Base-by-base conservation (phyloP, 2,113 vertebrate genomes). In the Vulpes vulpes region DNA sequence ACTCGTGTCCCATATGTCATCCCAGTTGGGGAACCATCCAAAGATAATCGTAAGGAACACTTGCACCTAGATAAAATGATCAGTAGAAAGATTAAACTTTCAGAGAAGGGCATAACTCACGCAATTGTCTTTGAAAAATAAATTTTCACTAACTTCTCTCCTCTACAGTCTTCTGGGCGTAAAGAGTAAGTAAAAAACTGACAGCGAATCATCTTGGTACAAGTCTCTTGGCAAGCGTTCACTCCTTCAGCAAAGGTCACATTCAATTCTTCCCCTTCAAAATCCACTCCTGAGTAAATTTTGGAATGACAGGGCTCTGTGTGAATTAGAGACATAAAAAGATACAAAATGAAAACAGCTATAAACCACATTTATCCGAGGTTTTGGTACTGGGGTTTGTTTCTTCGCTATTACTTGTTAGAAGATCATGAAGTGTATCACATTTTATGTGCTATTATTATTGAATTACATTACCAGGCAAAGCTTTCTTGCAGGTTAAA, bases 151-250 rank as follows among this genome's bases (percentile, higher is more conserved):
- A 91, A 99, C 99, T 98, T 96, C 78, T 99, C 97, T 59, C 96
- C 95, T 15, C 89, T 95, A 89, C 99, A 99, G 25, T 98, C 98
- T 74, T 84, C 96, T 91, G 98, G 98, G 30, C 83, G 84, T 22
- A 74, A 84, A 90, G 95, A 98, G n/a, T 99, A 99, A 23, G 98
- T 98, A 69, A 99, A 99, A 97, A 99, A 99, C 0, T 99, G 99
- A 95, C 99, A 99, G 53, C 98, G 99, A 38, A 98, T 87, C n/a
- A 15, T 59, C 0, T 98, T 96, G 30, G 99, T 99, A 82, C 99
- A 99, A 73, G 91, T 93, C 53, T 98, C 98, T 79, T 99, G 99
- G 95, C 99, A 99, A 30, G 73, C 96, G 43, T 81, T 82, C 10
- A 49, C 97, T 80, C 97, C 98, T 80, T 97, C 83, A 51, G 98